Evolutionary conservation across 2,888 invertebrate genomes (phyloP).

Genomic region (Eristalinus aeneus): DNA sequence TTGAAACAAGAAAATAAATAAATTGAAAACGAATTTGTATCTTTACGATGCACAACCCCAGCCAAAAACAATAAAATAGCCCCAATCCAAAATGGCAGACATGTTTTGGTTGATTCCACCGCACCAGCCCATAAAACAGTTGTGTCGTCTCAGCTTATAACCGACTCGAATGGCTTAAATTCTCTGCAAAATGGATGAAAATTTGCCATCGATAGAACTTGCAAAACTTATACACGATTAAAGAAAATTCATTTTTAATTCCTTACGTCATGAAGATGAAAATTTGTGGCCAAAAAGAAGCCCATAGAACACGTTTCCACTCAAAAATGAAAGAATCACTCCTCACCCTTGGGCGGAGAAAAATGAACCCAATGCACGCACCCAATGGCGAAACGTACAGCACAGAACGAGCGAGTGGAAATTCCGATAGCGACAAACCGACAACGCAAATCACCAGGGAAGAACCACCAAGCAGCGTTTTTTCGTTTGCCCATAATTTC

Average conservation of each 20-base stretch:
- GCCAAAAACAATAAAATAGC: constrained; percentile 17
- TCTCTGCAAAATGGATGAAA: not conserved
- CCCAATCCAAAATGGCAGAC: constrained; percentile 61
- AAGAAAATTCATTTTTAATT: constrained; percentile 4
- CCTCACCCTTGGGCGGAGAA: constrained; percentile 23
- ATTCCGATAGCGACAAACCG: constrained; percentile 11
- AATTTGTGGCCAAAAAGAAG: not conserved
- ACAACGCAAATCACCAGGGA: not conserved
- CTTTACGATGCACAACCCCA: not conserved
- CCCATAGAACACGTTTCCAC: not conserved
- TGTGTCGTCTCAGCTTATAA: not conserved
- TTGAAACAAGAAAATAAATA: not conserved
- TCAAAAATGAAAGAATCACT: constrained; percentile 20
- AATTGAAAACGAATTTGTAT: not conserved
- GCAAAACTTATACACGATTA: not conserved
- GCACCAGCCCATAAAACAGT: not conserved
- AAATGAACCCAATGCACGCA: constrained; percentile 3
- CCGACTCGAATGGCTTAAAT: not conserved
- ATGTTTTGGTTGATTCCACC: constrained; percentile 45
- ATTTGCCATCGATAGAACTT: not conserved
- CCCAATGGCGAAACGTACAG: not conserved
- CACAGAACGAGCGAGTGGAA: constrained; percentile 18
- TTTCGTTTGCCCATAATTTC: not conserved
- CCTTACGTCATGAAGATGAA: constrained; percentile 47
- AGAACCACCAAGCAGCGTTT: not conserved